phyloP scores from a whole-genome alignment of 2,888 invertebrate species.

The Trichogramma dendrolimi region DNA sequence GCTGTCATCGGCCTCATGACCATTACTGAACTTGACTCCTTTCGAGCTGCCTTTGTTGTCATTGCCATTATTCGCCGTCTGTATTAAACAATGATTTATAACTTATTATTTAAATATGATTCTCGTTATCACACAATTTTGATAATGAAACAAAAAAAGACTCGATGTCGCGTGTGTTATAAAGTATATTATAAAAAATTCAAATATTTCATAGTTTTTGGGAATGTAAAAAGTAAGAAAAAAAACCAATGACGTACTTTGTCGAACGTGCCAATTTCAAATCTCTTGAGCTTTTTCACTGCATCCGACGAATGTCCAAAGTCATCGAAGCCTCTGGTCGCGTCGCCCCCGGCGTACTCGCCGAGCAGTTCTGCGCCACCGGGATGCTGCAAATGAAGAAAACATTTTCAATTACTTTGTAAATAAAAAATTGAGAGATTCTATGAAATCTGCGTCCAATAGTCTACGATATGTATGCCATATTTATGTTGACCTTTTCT shows the following conservation, averaged over 20 bases:
- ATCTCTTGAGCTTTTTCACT: constrained; percentile 55
- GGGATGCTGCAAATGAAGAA: constrained; percentile 60
- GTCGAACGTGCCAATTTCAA: constrained; percentile 64
- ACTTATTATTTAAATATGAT: too few species aligned
- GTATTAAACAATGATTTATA: not conserved
- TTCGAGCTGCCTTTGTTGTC: not conserved
- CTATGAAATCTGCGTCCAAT: constrained; percentile 2
- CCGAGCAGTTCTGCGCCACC: constrained; percentile 62
- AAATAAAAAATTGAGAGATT: not conserved
- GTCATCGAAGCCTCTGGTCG: constrained; percentile 63
- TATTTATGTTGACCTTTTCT: not conserved
- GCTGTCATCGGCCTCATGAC: not conserved
- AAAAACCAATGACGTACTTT: constrained; percentile 51
- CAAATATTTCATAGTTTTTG: not conserved
- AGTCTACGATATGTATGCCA: not conserved
- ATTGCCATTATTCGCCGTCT: not conserved
- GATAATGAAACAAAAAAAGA: too few species aligned
- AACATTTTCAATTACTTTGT: not conserved
- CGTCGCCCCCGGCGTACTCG: constrained; percentile 67
- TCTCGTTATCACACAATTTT: too few species aligned
- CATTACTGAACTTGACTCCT: not conserved
- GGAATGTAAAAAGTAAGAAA: not conserved
- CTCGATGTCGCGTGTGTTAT: too few species aligned
- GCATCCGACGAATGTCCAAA: constrained; percentile 69
- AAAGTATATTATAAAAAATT: not conserved